A percentile compares a stretch with the other conserved stretches of the same genome.
These are phyloP conservation scores for Hesperophylax magnus DNA, from an alignment of 1,140 invertebrate species.

Conservation along the genomic window DNA sequence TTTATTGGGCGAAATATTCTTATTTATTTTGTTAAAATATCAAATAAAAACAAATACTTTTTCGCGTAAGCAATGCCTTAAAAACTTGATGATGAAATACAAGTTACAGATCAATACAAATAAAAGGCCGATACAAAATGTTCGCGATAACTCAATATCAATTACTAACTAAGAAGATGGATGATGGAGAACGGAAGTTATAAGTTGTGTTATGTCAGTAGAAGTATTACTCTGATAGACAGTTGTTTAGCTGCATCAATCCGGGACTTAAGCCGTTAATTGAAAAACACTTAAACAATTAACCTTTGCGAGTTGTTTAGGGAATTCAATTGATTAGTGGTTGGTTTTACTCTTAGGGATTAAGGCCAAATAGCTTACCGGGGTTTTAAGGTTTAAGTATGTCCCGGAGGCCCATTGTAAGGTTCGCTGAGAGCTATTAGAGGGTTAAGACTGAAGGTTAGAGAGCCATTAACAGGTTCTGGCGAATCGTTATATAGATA, in stretches of 20 bases:
- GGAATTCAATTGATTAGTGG: slow-evolving; percentile 12
- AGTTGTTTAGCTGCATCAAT: not conserved
- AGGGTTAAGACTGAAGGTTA: slow-evolving; percentile 10
- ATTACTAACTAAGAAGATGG: not conserved
- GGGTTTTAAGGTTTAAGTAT: not conserved
- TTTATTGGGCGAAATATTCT: no score
- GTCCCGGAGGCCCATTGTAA: slow-evolving; percentile 4
- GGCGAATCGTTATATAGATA: not conserved
- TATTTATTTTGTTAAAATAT: no score
- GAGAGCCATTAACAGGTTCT: slow-evolving; percentile 3
- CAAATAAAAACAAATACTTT: no score
- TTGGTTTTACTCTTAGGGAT: not conserved
- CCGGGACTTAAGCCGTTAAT: not conserved
- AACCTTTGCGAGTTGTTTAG: not conserved
- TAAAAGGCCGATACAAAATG: no score
- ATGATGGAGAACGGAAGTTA: not conserved
- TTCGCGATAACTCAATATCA: not conserved
- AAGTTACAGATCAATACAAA: no score
- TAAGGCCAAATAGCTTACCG: not conserved
- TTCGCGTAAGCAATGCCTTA: no score
- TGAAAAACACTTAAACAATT: not conserved
- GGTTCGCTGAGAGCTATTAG: not conserved
- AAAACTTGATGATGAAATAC: no score
- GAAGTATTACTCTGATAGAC: not conserved
- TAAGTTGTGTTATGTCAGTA: not conserved